Evolutionary conservation across 2,113 vertebrate genomes (phyloP), one percentile per base, ranked within the genome.

Genomic region (Phylloscopus whistleri): DNA sequence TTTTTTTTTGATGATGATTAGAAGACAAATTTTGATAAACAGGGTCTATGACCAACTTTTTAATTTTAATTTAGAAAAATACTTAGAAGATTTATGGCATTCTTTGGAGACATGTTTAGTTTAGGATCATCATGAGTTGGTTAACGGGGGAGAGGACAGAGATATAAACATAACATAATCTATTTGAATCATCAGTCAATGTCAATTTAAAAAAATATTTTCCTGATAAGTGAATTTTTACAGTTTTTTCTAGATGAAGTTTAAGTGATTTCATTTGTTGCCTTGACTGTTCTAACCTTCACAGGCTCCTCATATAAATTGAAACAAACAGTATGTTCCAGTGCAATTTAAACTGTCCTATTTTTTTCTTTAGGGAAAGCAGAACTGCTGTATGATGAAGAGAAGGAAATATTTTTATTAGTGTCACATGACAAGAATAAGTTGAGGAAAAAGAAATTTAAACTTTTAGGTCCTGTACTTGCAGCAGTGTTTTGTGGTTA

Each of bases 51-150:
- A 26, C 8, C 5, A 62, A 14, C 10, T 48, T 83, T 37, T 69
- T 11, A 8, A 11, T 39, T 19, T 24, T 39, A 12, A 21, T 20
- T 73, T 41, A 28, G 62, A 69, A 90, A 56, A 62, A 19, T 44
- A 4, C 4, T 56, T 53, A 46, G 3, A 31, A 41, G 4, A 41
- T 26, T 58, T 67, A 6, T 41, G 9, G 5, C 0, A 3, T 56
- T 85, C 7, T 82, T 80, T 23, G 19, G 31, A 37, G 63, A 69
- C 5, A 3, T 17, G 4, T 14, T 75, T 73, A 39, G 43, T 9
- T 23, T 79, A 52, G 72, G 49, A 48, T 24, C 8, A 46, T 60
- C 0, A 2, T 19, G 16, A 33, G 13, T 11, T 73, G 20, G 7
- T 48, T 66, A 73, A 44, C 1, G 37, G 6, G 15, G 9, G 17